Evolutionary conservation across 2,113 vertebrate species (phyloP), one percentile per base, ranked within the genome.

Genomic region (Sinocyclocheilus rhinocerous): DNA sequence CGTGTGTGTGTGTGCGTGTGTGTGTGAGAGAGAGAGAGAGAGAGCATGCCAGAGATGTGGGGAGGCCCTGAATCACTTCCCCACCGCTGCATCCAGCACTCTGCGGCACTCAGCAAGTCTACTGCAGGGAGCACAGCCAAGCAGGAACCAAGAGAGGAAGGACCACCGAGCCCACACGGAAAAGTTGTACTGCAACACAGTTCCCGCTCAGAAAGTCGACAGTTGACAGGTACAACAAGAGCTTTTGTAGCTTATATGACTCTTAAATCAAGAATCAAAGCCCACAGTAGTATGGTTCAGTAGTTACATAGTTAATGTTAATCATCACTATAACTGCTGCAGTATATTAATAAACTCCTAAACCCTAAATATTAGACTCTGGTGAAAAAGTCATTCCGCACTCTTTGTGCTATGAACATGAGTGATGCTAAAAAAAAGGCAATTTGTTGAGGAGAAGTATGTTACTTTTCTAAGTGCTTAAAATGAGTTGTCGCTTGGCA

Each of bases 21-120:
- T 86, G 78, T 85, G 85, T 70, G 45, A 10, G 42, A 12, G 45
- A 48, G 52, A 33, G 76, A 59, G 86, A 80, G 76, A 81, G 83
- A 36, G 55, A 67, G 59, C 50, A 48, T 85, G 75, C 67, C 86
- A 78, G 85, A 86, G 90, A 91, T 93, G 90, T 92, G 92, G 94
- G 87, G 90, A 93, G 92, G 93, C 93, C 91, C 90, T 89, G 92
- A 93, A 94, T 92, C 91, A 88, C 92, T 94, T 94, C 93, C 93
- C 92, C 92, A 90, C 90, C 87, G 76, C 93, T 94, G 94, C 93
- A 94, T 91, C 82, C 82, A 90, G 90, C 90, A 90, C 92, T 91
- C 87, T 95, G 94, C 93, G 91, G 93, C 93, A 94, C 73, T 92
- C 90, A 84, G 88, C 83, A 87, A 92, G 91, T 89, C 88, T 91